Evolutionary conservation across 1,140 invertebrate genomes (phyloP).

Genomic region (Apis dorsata): DNA sequence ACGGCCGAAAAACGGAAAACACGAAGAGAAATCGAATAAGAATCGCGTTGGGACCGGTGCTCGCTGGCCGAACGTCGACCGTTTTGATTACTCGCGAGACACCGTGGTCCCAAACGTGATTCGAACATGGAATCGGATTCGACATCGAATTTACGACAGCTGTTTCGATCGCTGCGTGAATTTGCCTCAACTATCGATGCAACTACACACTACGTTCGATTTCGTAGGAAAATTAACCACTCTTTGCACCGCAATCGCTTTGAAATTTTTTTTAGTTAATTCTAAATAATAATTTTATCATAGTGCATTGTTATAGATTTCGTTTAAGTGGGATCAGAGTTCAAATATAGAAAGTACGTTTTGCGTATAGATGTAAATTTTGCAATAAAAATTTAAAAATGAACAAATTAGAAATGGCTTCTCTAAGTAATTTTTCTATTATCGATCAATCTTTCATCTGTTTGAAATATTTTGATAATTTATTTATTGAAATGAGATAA

Average conservation of each 20-base stretch:
- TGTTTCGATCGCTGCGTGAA: neutral
- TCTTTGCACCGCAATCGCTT: neutral
- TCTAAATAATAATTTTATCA: no score
- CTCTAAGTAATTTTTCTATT: no score
- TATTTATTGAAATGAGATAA: no score
- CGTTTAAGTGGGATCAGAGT: no score
- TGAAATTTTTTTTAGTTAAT: neutral
- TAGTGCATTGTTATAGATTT: no score
- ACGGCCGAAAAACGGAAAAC: conserved; percentile 24
- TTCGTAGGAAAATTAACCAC: neutral
- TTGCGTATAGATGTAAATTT: no score
- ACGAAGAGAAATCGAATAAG: conserved; percentile 40
- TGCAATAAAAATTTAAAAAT: no score
- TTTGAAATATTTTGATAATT: no score
- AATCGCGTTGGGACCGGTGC: conserved; percentile 24
- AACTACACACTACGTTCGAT: neutral
- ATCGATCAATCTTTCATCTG: no score
- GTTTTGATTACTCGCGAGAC: conserved; percentile 60
- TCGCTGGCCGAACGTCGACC: neutral
- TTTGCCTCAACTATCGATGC: neutral
- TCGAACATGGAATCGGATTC: conserved; percentile 52
- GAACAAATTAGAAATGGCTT: no score
- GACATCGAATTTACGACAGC: conserved; percentile 40
- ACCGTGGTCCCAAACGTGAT: conserved; percentile 51
- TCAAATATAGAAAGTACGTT: no score